Evolutionary conservation across 2,113 vertebrate genomes (phyloP), one percentile per base, ranked within the genome.

Genomic region (Cinclus mexicanus): DNA sequence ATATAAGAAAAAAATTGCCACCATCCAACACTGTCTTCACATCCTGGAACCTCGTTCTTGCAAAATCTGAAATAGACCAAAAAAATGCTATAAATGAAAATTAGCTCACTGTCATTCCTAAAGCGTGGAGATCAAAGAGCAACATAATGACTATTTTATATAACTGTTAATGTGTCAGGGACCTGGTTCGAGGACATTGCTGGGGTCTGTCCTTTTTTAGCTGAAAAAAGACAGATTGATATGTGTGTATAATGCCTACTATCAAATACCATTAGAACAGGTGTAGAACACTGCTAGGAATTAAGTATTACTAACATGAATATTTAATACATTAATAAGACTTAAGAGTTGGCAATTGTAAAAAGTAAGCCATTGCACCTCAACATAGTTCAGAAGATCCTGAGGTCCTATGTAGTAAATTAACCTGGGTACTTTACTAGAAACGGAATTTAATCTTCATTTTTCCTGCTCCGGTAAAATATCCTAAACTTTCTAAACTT

Each of bases 41-140:
- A 99, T 99, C 96, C 99, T 98, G 39, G 99, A 99, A 72, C 99
- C 99, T 71, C 99, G 98, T 93, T 99, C 99, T 98, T 99, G 99
- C 97, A 99, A 98, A 98, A 99, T 99, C 99, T 99, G 98, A 80
- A 98, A 97, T 29, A 97, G 80, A 95, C 7, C 37, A 94, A 81
- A 90, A 85, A 80, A 63, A 91, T 64, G 52, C 86, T 33, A 53
- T 80, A 69, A 91, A 78, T 89, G 35, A 87, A 82, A 81, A 89
- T 94, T 44, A 42, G 2, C 35, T 85, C 56, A 83, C 4, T 26
- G 55, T 87, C 64, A 81, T 92, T 92, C 56, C 79, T 81, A 76
- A 83, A 83, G 35, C 56, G 53, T 11, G 50, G 47, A 90, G 55
- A 11, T 93, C 49, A 71, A 65, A 83, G n/a, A 87, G 37, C 50